Evolutionary conservation across 64 coral and sea anemone species (phyloP), one percentile per base, ranked within the genome.

Genomic region (Pocillopora verrucosa): DNA sequence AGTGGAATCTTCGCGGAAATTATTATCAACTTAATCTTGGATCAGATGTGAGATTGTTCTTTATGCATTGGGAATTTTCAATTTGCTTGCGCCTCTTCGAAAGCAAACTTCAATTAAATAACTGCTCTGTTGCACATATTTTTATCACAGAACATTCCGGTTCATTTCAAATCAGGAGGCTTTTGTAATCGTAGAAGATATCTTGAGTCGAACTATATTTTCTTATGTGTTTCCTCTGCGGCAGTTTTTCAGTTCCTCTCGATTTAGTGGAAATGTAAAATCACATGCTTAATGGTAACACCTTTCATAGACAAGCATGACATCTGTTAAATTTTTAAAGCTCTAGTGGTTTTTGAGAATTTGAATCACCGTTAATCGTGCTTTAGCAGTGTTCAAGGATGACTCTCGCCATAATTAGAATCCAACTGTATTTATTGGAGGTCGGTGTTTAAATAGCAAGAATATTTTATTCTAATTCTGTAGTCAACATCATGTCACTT

Each of bases 361-460:
- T 81, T 81, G 24, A 81, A 63, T 25, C 34, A 63, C 59, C 59
- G 59, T 81, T 83, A 45, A 62, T 14, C 19, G 9, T 19, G 35
- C 65, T 72, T 56, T 85, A 65, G 30, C 36, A 56, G 77, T n/a
- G 15, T 59, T 26, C 34, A 9, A 57, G 34, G 3, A 38, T 79
- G 60, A 16, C 80, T 84, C 80, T 84, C 63, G 34, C 77, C 59
- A 3, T 79, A 4, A 79, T 79, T 79, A 62, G 6, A 72, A 65
- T 19, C 38, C 65, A 57, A 34, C 36, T 41, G 22, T 85, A 45
- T 85, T 85, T 70, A 85, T 38, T 85, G 19, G 20, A 85, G 63
- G 26, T 38, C 56, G 38, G 51, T 85, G 82, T 85, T 72, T 85
- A 58, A 85, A 85, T 85, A 85, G 82, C 82, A 85, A 85, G 41